phyloP scores from a whole-genome alignment of 1,140 invertebrate genomes.

The Sycophaga agraensis region DNA sequence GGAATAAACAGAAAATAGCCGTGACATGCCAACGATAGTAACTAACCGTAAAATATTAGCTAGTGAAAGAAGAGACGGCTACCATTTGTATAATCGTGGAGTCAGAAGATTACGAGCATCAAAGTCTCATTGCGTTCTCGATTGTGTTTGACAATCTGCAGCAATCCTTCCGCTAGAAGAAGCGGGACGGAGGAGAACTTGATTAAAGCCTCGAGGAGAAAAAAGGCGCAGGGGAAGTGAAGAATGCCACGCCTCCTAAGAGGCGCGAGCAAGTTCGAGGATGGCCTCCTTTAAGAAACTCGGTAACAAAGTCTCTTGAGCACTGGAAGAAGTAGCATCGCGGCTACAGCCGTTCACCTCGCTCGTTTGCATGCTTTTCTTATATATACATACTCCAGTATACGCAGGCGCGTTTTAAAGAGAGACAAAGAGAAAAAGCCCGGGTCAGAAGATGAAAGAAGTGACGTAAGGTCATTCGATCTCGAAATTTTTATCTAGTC shows the following conservation, averaged over 20 bases:
- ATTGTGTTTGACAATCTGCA: too few relatives aligned
- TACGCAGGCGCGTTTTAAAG: too few relatives aligned
- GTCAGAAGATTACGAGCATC: slow-evolving; percentile 16
- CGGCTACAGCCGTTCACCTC: slow-evolving; percentile 6
- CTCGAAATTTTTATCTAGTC: background rate
- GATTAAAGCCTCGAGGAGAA: slow-evolving; percentile 34
- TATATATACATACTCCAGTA: too few relatives aligned
- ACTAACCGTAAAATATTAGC: too few relatives aligned
- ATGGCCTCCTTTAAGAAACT: slow-evolving; percentile 40
- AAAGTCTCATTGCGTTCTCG: background rate
- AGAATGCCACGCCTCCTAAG: background rate
- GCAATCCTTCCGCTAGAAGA: slow-evolving; percentile 5
- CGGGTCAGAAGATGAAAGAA: background rate
- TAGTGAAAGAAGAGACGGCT: too few relatives aligned
- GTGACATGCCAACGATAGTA: too few relatives aligned
- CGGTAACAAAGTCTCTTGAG: slow-evolving; percentile 21
- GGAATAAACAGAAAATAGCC: too few relatives aligned
- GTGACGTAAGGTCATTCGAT: background rate
- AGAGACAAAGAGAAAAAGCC: background rate
- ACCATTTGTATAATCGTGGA: too few relatives aligned
- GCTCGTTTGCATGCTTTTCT: too few relatives aligned
- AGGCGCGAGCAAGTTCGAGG: slow-evolving; percentile 22
- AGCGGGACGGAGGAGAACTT: slow-evolving; percentile 26
- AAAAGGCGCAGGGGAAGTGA: slow-evolving; percentile 11
- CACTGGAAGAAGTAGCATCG: background rate